These are phyloP conservation scores for Torymus texanus DNA, from an alignment of 2,888 invertebrate species.

Conservation along the genomic window DNA sequence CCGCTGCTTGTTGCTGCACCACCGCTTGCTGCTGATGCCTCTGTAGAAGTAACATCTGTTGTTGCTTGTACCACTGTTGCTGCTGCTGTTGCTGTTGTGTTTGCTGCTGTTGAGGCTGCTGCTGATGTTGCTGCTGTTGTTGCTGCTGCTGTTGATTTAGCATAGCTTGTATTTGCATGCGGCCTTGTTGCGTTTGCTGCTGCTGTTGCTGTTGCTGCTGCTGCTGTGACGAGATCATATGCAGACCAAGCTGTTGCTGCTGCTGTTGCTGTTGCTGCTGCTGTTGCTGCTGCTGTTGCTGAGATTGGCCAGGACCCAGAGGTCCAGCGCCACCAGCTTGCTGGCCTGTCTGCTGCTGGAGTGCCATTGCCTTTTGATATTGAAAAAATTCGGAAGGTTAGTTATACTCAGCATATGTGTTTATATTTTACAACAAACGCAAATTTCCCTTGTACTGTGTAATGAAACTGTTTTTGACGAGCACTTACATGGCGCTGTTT, in stretches of 20 bases:
- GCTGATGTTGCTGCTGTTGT: slow-evolving; percentile 75
- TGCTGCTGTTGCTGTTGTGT: slow-evolving; percentile 73
- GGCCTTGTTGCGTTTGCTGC: slow-evolving; percentile 76
- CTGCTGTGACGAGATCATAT: slow-evolving; percentile 76
- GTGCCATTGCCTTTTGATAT: slow-evolving; percentile 61
- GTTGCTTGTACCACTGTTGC: slow-evolving; percentile 73
- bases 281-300: slow-evolving; percentile 77
- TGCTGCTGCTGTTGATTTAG: slow-evolving; percentile 76
- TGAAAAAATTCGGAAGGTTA: too few relatives aligned
- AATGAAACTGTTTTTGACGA: not conserved
- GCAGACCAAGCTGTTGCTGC: slow-evolving; percentile 74
- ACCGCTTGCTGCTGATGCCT: slow-evolving; percentile 73
- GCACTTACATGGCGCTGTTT: slow-evolving; percentile 85
- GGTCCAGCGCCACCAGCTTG: slow-evolving; percentile 68
- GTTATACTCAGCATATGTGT: too few relatives aligned
- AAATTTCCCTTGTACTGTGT: too few relatives aligned
- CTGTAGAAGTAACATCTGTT: slow-evolving; percentile 67
- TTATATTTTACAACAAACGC: too few relatives aligned
- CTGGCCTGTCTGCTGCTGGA: slow-evolving; percentile 72
- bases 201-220: slow-evolving; percentile 76
- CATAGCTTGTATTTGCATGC: slow-evolving; percentile 75
- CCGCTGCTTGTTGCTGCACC: slow-evolving; percentile 12
- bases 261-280: slow-evolving; percentile 75
- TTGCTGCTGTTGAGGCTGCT: slow-evolving; percentile 69
- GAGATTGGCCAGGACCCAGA: slow-evolving; percentile 72